Evolutionary conservation across 2,797 vertebrate genomes (phyloP), one percentile per base, ranked within the genome.

Genomic region (Aldrovandia affinis): DNA sequence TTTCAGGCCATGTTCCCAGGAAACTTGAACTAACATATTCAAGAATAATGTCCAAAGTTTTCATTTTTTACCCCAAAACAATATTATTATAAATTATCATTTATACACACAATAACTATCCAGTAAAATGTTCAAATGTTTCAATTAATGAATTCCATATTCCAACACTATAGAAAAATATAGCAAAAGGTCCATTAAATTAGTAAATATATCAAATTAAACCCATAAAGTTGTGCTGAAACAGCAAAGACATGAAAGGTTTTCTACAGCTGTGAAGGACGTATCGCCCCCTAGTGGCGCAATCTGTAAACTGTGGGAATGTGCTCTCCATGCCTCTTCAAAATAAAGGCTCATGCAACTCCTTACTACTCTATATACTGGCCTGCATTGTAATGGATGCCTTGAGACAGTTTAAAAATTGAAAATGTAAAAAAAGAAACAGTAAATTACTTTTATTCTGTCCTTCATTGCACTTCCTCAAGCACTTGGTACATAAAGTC

Each of bases 381-480:
- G 25, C 1, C 79, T 3, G 15, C 20, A 15, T 25, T n/a, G 55
- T 22, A 25, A 36, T 36, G 39, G 25, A 42, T 42, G 54, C 20
- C 30, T 81, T 22, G 30, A 65, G 39, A 55, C 36, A 55, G 20
- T n/a, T n/a, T 33, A 33, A 78, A 78, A 25, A 28, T 65, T 52
- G 1, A 65, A 4, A 65, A 65, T n/a, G n/a, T n/a, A 65, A 65
- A 65, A 12, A 33, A 10, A 12, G 5, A 22, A 81, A 65, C 25
- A n/a, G 52, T 42, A 57, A 30, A 50, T 68, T 42, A 3, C 57
- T 59, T 55, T 36, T 42, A 80, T 80, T 84, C 47, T 52, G 47
- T 61, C 83, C 82, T 78, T 83, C 77, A 83, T 30, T 63, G 75
- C 82, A 83, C 52, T 78, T 63, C 55, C 47, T 73, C 22, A 80